phyloP scores from a whole-genome alignment of 2,113 vertebrate species.

The Phalacrocorax aristotelis region DNA sequence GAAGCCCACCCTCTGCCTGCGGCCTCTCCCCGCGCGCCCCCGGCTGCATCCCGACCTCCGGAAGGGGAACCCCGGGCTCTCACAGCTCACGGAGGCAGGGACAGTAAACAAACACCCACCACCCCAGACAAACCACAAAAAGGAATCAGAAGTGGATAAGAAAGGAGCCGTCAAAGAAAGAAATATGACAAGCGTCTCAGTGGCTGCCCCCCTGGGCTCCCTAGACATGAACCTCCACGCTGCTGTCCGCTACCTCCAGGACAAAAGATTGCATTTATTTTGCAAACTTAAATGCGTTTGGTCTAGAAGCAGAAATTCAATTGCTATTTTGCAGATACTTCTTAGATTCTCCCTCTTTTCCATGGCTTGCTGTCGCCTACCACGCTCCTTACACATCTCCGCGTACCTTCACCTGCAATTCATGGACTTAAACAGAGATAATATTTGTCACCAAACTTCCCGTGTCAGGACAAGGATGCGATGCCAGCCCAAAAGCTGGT shows the following conservation, averaged over 20 bases:
- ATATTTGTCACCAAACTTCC: neutral
- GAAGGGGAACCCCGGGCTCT: too few species aligned
- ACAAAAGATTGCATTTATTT: neutral
- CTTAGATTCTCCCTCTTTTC: neutral
- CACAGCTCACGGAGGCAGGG: fast-evolving
- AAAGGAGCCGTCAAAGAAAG: neutral
- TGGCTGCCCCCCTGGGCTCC: neutral
- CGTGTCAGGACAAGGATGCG: neutral
- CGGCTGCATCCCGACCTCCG: fast-evolving
- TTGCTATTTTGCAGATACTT: fast-evolving
- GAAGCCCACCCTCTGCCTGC: too few species aligned
- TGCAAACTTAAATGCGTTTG: neutral
- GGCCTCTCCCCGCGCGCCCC: fast-evolving
- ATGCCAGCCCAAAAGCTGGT: too few species aligned
- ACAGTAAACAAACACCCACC: too few species aligned
- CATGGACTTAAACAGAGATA: neutral
- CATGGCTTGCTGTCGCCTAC: neutral
- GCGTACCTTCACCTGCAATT: fast-evolving
- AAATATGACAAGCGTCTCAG: fast-evolving
- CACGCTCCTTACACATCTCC: fast-evolving
- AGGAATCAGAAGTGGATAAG: neutral
- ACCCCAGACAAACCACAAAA: too few species aligned
- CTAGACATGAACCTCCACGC: fast-evolving
- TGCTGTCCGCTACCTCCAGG: neutral
- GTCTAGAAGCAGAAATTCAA: neutral